Percentiles rank a stretch among this genome's conserved stretches.
Evolutionary conservation across 2,113 vertebrate species (phyloP).

Genomic region (Rhea americana): DNA sequence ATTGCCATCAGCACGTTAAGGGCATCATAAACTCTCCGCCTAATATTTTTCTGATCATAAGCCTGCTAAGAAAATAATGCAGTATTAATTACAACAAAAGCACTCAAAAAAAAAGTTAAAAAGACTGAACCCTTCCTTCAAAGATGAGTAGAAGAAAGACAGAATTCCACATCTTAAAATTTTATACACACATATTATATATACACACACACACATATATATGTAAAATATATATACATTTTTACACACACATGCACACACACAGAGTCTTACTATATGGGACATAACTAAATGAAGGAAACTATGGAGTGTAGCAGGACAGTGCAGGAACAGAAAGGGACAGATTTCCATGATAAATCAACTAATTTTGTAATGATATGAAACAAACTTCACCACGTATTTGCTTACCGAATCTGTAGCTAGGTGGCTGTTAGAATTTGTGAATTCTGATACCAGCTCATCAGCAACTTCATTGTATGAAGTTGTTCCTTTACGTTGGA

Average conservation of each 20-base stretch:
- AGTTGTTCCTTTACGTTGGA: slow-evolving; percentile 88
- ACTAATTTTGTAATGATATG: not conserved
- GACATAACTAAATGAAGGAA: not conserved
- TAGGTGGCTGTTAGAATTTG: slow-evolving; percentile 79
- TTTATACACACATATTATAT: not conserved
- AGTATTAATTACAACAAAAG: slow-evolving; percentile 8
- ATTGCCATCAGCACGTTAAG: slow-evolving; percentile 91
- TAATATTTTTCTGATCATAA: slow-evolving; percentile 91
- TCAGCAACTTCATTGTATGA: slow-evolving; percentile 90
- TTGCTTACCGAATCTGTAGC: slow-evolving; percentile 82
- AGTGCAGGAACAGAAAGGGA: not conserved
- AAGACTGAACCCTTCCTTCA: not conserved
- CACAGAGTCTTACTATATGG: not conserved
- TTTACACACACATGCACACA: not conserved
- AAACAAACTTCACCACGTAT: not conserved
- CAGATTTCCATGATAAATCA: not conserved
- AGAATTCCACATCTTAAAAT: not conserved
- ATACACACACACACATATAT: no score
- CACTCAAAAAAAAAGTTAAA: not conserved
- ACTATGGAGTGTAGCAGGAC: not conserved
- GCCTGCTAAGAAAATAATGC: slow-evolving; percentile 76
- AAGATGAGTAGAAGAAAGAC: accelerated
- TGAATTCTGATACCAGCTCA: slow-evolving; percentile 87
- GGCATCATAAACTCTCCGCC: slow-evolving; percentile 87
- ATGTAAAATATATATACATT: not conserved